These are phyloP conservation scores for Zelleria hepariella DNA, from an alignment of 2,888 invertebrate genomes.

Conservation along the genomic window DNA sequence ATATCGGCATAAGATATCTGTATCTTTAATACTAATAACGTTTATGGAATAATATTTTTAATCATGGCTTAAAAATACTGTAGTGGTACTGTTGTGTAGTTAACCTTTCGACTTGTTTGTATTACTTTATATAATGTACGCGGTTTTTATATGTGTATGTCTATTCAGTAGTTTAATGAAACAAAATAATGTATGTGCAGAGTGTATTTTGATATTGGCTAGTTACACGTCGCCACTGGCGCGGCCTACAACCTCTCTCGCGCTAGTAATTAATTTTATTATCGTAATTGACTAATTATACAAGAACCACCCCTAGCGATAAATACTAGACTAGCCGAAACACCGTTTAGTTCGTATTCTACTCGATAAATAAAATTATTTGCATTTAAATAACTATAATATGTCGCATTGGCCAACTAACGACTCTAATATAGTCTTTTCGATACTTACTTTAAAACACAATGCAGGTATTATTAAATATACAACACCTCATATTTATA, in stretches of 20 bases:
- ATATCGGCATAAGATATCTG: slow-evolving; percentile 59
- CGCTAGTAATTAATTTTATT: slow-evolving; percentile 52
- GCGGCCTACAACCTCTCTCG: slow-evolving; percentile 22
- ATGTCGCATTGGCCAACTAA: slow-evolving; percentile 37
- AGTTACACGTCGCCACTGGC: slow-evolving; percentile 26
- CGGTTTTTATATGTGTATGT: slow-evolving; percentile 72
- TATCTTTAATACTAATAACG: slow-evolving; percentile 59
- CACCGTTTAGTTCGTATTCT: slow-evolving; percentile 49
- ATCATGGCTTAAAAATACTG: slow-evolving; percentile 62
- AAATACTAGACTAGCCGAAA: slow-evolving; percentile 58
- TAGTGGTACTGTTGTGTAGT: slow-evolving; percentile 67
- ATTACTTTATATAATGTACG: slow-evolving; percentile 70
- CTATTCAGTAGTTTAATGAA: slow-evolving; percentile 66
- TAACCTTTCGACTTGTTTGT: slow-evolving; percentile 69
- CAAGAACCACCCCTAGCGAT: slow-evolving; percentile 58
- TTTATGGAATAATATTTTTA: slow-evolving; percentile 62
- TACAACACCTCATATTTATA: slow-evolving; percentile 67
- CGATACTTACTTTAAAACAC: slow-evolving; percentile 60
- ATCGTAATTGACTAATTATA: slow-evolving; percentile 73
- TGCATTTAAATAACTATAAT: slow-evolving; percentile 43
- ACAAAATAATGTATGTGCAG: slow-evolving; percentile 59
- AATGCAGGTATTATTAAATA: slow-evolving; percentile 72
- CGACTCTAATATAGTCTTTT: slow-evolving; percentile 55
- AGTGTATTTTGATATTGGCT: slow-evolving; percentile 65
- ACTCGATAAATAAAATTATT: slow-evolving; percentile 48